Evolutionary conservation across 2,888 invertebrate species (phyloP).

Genomic region (Oligia strigilis): DNA sequence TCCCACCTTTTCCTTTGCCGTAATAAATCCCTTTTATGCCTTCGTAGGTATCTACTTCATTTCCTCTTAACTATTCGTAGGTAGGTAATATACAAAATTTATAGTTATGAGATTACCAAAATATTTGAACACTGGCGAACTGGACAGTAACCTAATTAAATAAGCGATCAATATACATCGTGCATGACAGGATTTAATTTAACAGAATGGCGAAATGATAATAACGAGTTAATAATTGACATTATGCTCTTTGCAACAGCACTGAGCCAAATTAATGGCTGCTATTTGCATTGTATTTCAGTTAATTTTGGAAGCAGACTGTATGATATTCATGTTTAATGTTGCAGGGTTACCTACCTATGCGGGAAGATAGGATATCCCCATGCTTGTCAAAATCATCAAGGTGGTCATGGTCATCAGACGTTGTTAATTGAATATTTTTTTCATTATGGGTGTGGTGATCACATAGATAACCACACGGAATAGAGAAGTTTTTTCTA

Average conservation of each 20-base stretch:
- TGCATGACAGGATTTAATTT: slow-evolving; percentile 21
- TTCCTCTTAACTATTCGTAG: neutral
- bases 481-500: neutral
- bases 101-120: neutral
- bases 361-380: neutral
- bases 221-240: slow-evolving; percentile 35
- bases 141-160: slow-evolving; percentile 7
- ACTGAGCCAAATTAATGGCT: slow-evolving; percentile 32
- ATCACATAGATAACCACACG: neutral
- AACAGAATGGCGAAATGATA: slow-evolving; percentile 23
- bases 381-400: neutral
- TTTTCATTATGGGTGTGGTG: neutral
- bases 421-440: neutral
- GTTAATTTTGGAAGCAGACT: slow-evolving; percentile 24
- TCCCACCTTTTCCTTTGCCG: neutral
- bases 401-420: neutral
- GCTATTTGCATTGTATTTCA: slow-evolving; percentile 32
- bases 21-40: neutral
- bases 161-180: slow-evolving; percentile 12
- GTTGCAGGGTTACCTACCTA: neutral
- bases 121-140: neutral
- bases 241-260: slow-evolving; percentile 27
- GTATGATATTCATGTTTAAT: slow-evolving; percentile 4
- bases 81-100: neutral
- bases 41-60: neutral